A percentile compares a stretch with the other conserved stretches of the same genome.
These are phyloP conservation scores for Schizopygopsis pylzovi DNA, from an alignment of 2,797 vertebrate genomes.

Conservation along the genomic window DNA sequence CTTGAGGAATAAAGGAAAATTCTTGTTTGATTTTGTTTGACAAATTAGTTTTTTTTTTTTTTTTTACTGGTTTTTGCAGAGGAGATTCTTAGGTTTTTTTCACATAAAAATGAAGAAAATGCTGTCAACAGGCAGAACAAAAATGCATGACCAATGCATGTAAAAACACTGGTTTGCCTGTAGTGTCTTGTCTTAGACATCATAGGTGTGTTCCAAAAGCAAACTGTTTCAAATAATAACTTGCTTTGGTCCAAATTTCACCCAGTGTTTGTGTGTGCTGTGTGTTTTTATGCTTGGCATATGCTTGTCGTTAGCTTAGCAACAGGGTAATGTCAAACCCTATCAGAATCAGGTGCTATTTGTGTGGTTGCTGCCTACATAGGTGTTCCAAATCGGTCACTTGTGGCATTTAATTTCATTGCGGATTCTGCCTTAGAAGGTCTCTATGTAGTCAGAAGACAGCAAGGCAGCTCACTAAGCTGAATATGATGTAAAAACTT, in stretches of 20 bases:
- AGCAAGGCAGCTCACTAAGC: not conserved
- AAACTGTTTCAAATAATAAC: not conserved
- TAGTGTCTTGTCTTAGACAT: not conserved
- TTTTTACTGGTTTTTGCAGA: not conserved
- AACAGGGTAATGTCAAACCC: conserved; percentile 15
- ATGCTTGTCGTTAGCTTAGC: conserved; percentile 4
- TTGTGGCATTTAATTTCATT: not conserved
- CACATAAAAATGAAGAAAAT: not conserved
- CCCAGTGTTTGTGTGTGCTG: not conserved
- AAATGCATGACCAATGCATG: not conserved
- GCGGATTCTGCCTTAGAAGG: not conserved
- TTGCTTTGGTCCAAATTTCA: not conserved
- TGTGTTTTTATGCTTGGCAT: not conserved
- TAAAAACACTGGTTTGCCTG: not conserved
- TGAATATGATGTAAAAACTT: too few species aligned
- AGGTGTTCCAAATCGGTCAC: not conserved
- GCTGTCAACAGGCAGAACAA: not conserved
- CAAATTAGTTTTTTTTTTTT: not conserved
- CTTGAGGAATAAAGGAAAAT: not conserved
- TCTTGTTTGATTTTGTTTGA: conserved; percentile 1
- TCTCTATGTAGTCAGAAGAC: not conserved
- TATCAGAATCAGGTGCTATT: conserved; percentile 17
- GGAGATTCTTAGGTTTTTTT: not conserved
- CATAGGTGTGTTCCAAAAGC: not conserved
- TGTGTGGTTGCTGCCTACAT: conserved; percentile 7